Base-by-base conservation (phyloP, 1,140 invertebrate species). In the Neodiprion lecontei region DNA sequence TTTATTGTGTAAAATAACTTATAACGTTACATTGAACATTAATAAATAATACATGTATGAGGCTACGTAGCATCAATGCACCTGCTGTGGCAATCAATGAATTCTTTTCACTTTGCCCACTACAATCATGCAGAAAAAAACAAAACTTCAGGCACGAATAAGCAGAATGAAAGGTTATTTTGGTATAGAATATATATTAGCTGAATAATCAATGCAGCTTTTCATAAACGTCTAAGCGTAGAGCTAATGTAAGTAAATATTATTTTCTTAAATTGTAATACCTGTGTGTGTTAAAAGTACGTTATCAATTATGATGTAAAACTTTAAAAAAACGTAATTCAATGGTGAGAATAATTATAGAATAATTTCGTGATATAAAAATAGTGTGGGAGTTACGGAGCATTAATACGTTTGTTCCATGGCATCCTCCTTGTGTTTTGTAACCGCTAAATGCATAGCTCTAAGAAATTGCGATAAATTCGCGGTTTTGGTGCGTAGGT, bases 381-480 rank as follows among this genome's bases (percentile, higher is more conserved):
- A 61, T 61, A 61, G 11, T 61, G 12, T 69, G 10, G 17, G 12
- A 5, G 4, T 69, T 69, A 9, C 40, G 4, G 21, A 7, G 12
- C 11, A 14, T 50, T 7, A 70, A 47, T 53, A 66, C 7, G 17
- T 12, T 79, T 73, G 74, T 70, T 77, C 74, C 11, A 76, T 70
- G 71, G 79, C 69, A 11, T 82, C 76, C 70, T 80, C 74, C 68
- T 83, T 84, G 67, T 85, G 79, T 74, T 79, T 81, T 75, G 79
- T 68, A 73, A 88, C 79, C 7, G 81, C 78, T n/a, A 79, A 48
- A 69, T 84, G 80, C 85, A 88, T 87, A 1, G 85, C 81, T 74
- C 78, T 77, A 7, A 87, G 70, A 76, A 87, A 87, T 69, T 75
- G 73, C 7, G 28, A 12, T 11, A 85, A 48, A 28, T 80, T 74